These are phyloP conservation scores for Erpornis zantholeuca DNA, from an alignment of 2,113 vertebrate genomes.

Conservation along the genomic window DNA sequence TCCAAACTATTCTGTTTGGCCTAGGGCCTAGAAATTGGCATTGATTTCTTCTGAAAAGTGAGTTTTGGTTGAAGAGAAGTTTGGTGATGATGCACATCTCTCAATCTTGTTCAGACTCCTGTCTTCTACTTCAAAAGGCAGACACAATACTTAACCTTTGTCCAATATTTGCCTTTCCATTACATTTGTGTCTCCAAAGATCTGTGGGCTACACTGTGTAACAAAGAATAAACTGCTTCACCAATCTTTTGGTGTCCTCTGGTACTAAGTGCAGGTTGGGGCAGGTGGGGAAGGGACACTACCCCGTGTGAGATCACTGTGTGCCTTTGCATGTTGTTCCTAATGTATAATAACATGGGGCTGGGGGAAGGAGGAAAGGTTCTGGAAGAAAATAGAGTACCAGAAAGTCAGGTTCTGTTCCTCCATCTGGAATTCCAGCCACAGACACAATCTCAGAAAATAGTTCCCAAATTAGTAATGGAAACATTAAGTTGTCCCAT, in stretches of 20 bases:
- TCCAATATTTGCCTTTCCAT: neutral
- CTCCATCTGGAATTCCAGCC: neutral
- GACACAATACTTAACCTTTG: neutral
- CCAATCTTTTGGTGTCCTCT: neutral
- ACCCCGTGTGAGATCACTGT: neutral
- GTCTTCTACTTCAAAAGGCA: neutral
- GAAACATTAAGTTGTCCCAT: neutral
- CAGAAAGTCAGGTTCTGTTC: neutral
- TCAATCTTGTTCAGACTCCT: neutral
- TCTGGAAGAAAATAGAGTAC: neutral
- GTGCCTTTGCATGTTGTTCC: neutral
- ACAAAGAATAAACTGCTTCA: neutral
- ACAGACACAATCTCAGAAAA: neutral
- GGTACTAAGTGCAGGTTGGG: neutral
- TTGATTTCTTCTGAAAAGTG: neutral
- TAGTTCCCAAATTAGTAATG: conserved; percentile 36
- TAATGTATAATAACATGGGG: neutral
- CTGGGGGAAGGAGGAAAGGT: neutral
- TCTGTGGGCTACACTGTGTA: neutral
- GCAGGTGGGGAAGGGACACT: neutral
- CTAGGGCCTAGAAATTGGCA: neutral
- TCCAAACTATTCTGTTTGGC: neutral
- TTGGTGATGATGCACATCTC: neutral
- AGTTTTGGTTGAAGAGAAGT: neutral
- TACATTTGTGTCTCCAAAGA: neutral